Base-by-base conservation (phyloP, 2,797 vertebrate genomes). In the Ptychadena robeensis region DNA sequence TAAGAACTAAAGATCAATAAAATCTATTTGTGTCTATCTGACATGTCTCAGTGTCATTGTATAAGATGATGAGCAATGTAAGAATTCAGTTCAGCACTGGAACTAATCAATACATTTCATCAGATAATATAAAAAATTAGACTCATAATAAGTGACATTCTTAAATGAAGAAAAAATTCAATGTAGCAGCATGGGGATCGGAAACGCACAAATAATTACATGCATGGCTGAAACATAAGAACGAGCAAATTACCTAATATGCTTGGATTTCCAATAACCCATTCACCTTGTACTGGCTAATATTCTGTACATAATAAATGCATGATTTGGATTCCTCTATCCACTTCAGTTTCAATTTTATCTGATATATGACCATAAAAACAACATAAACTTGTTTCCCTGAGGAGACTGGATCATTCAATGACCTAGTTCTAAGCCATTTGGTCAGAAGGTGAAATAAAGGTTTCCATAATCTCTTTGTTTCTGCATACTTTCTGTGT, bases 41-140 rank as follows among this genome's bases (percentile, higher is more conserved):
- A 66, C 44, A 68, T 68, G 34, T 44, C 76, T 79, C 65, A 37
- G 40, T 59, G 64, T 68, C 72, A 69, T 48, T 44, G 67, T 68
- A 75, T 74, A 59, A 65, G 72, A 75, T 75, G 72, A 75, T 82
- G 73, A 75, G 73, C 75, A 83, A 83, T 83, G 32, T 53, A 75
- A 37, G 72, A 72, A 83, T 59, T 71, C 69, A 79, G 68, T 25
- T 67, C 75, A 73, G 32, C 66, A 25, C 81, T 72, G 67, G 40
- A 79, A 65, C 18, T 79, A 69, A 79, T 79, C 75, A 79, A 83
- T 83, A 83, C 61, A 59, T 71, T 83, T 83, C 75, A 79, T 75
- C 72, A 67, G 59, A 67, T 73, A 73, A 79, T 79, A 70, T 57
- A 79, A 83, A 72, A 77, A 73, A 73, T 53, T 65, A 57, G 27